These are phyloP conservation scores for Thera britannica DNA, from an alignment of 2,888 invertebrate genomes.

Conservation along the genomic window DNA sequence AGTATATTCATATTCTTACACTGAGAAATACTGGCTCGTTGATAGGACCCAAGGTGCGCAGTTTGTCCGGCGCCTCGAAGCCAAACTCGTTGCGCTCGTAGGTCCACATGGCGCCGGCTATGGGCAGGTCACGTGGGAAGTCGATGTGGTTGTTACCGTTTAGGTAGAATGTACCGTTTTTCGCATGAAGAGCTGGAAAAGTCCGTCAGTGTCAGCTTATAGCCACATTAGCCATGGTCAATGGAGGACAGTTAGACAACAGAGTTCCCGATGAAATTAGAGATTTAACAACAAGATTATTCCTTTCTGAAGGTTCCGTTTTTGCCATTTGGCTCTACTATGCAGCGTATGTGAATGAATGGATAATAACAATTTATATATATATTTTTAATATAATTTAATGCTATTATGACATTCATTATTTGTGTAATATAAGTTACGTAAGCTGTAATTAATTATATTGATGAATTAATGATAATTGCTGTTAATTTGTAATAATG, in stretches of 20 bases:
- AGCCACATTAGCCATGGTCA: background rate
- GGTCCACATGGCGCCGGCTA: constrained; percentile 94
- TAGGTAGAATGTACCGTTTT: constrained; percentile 93
- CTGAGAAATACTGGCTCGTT: constrained; percentile 94
- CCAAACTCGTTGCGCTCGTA: constrained; percentile 94
- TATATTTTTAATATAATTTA: too few species aligned
- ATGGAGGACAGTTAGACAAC: background rate
- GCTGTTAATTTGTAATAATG: too few species aligned
- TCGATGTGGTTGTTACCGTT: constrained; percentile 98
- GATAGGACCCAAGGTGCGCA: constrained; percentile 94
- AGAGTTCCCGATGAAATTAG: too few species aligned
- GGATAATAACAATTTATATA: too few species aligned
- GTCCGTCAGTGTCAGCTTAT: background rate
- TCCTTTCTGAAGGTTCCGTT: too few species aligned
- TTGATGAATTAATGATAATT: too few species aligned
- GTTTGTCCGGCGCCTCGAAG: constrained; percentile 92
- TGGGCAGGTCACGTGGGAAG: constrained; percentile 91
- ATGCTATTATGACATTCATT: too few species aligned
- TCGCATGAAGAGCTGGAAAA: constrained; percentile 90
- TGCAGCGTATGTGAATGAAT: too few species aligned
- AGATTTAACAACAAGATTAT: too few species aligned
- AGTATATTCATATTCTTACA: constrained; percentile 72
- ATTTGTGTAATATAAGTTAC: too few species aligned
- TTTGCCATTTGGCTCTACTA: too few species aligned
- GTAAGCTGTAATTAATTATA: too few species aligned